Evolutionary conservation across 2,797 vertebrate genomes (phyloP), one percentile per base, ranked within the genome.

Genomic region (Gambelia wislizenii): DNA sequence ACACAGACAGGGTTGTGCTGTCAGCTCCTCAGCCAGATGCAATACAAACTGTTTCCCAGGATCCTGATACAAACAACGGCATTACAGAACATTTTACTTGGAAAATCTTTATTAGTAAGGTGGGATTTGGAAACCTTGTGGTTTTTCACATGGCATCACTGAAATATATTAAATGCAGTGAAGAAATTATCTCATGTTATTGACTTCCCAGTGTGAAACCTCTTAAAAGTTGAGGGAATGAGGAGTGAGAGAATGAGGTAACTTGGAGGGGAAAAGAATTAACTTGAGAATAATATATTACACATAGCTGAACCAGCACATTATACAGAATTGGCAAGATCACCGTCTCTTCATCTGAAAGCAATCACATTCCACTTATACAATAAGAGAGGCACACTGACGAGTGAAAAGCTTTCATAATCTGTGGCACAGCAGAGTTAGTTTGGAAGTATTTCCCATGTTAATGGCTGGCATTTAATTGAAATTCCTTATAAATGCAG

Each of bases 151-250:
- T 49, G 89, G 87, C 93, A 89, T 52, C 84, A 89, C 67, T 80
- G 74, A 90, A 25, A 75, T 27, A 39, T 3, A 84, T 91, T 88
- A 89, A 94, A 92, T 85, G 90, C 4, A 88, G 77, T 88, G 42
- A 91, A 39, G 56, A 85, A 14, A 74, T 83, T 83, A 89, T 39
- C 7, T 79, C 44, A 36, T 85, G 69, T 83, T 86, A 86, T 77
- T 85, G 85, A 86, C 78, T 91, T 84, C 72, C 76, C 74, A 42
- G 54, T 56, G 18, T 91, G 89, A 94, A 85, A 81, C 85, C 83
- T 96, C 92, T 95, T 91, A 90, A 92, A 92, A 92, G 84, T 44
- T 87, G 78, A 88, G 92, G 88, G 95, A 94, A 92, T 85, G 70
- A 1, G 0, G 72, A 91, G 86, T 59, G 85, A 1, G 1, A 84